Evolutionary conservation across 2,113 vertebrate genomes (phyloP).

Genomic region (Brienomyrus brachyistius): DNA sequence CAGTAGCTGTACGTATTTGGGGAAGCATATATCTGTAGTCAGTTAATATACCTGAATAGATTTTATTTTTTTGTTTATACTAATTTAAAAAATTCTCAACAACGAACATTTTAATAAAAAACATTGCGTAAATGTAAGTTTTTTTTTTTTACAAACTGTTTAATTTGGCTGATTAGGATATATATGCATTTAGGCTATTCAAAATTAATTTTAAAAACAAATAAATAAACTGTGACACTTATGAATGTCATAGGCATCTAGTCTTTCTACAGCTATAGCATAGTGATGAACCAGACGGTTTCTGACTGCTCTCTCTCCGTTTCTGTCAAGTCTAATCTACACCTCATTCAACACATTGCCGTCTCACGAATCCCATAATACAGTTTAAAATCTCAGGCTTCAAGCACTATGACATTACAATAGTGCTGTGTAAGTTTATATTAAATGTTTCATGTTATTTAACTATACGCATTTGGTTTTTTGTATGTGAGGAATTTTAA

Average conservation of each 20-base stretch:
- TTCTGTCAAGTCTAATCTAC: neutral
- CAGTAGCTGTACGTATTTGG: neutral
- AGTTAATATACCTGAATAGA: neutral
- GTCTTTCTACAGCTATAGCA: neutral
- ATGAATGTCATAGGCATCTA: neutral
- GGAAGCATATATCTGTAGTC: neutral
- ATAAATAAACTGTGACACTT: neutral
- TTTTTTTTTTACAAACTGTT: neutral
- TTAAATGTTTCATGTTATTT: neutral
- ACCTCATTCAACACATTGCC: neutral
- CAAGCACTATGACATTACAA: neutral
- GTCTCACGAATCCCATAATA: neutral
- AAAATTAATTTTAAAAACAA: neutral
- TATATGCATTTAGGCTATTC: neutral
- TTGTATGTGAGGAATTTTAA: neutral
- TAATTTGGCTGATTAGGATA: neutral
- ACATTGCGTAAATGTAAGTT: neutral
- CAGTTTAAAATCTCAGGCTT: neutral
- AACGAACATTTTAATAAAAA: neutral
- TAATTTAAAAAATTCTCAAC: neutral
- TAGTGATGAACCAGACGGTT: neutral
- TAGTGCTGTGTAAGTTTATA: neutral
- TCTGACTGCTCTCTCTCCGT: neutral
- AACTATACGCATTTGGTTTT: neutral
- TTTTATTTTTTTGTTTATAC: neutral